A percentile compares a stretch with the other conserved stretches of the same genome.
phyloP scores from a whole-genome alignment of 2,888 invertebrate genomes.

The Leptogaster cylindrica region DNA sequence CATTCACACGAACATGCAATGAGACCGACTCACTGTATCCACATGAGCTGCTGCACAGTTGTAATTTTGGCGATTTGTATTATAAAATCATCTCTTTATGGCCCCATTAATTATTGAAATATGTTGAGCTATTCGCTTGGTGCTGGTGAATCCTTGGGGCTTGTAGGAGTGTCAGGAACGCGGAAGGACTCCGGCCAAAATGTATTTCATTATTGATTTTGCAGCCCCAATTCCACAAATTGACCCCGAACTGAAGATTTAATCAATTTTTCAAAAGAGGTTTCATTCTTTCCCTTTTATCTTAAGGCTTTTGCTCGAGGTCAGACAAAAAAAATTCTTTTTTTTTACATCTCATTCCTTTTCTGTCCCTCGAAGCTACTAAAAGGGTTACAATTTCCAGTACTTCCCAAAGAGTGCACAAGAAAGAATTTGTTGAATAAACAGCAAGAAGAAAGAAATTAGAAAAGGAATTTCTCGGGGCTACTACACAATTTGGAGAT shows the following conservation, averaged over 20 bases:
- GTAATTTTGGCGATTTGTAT: too few species aligned
- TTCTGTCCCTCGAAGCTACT: conserved; percentile 19
- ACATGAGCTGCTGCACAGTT: too few species aligned
- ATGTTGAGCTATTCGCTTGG: too few species aligned
- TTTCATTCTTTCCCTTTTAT: conserved; percentile 34
- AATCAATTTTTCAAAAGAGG: conserved; percentile 35
- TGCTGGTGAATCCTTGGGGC: too few species aligned
- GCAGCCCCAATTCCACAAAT: conserved; percentile 23
- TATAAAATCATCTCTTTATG: neutral
- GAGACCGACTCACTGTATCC: too few species aligned
- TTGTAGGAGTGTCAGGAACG: too few species aligned
- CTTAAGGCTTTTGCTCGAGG: conserved; percentile 25
- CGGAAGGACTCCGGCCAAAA: too few species aligned
- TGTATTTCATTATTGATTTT: conserved; percentile 35
- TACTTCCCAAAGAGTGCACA: conserved; percentile 17
- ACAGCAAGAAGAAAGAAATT: conserved; percentile 41
- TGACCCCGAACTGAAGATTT: conserved; percentile 36
- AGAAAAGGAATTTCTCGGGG: conserved; percentile 40
- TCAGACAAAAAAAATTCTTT: conserved; percentile 1
- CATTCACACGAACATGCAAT: too few species aligned
- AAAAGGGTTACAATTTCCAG: conserved; percentile 37
- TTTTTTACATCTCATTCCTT: conserved; percentile 30
- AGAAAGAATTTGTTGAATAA: conserved; percentile 39
- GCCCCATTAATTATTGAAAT: neutral
- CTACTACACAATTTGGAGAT: conserved; percentile 39